Evolutionary conservation across 2,113 vertebrate genomes (phyloP), one percentile per base, ranked within the genome.

Genomic region (Aramus guarauna): DNA sequence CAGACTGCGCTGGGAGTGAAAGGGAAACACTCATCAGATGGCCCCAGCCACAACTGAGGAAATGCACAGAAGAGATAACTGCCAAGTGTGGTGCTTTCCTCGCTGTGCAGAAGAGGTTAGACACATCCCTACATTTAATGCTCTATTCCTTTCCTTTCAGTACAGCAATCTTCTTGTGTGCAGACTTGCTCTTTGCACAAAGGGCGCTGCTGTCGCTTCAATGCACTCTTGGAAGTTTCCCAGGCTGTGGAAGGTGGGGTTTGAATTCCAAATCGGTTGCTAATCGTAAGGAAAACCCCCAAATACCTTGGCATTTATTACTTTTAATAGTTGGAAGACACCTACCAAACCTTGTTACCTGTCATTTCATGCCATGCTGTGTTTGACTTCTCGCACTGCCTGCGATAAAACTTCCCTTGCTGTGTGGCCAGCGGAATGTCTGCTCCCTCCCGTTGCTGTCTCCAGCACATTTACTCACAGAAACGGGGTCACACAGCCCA

Each of bases 21-120:
- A 90, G 90, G 94, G 92, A 95, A 96, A 90, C 82, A 71, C 92
- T 80, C 90, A 83, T 96, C 96, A 96, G 96, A 95, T 95, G 92
- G 85, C 95, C 92, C 68, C 92, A 93, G 92, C 90, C 95, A 94
- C 75, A 95, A 83, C 92, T 88, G 96, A 96, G 82, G 96, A 92
- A 95, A 93, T 0, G 4, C 90, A 64, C 93, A 83, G 71, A 93
- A 94, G 85, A 95, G 92, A 96, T 60, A 96, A 85, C 96, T 95
- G 93, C 85, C 94, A 94, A 93, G 85, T 18, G 22, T 62, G 90
- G 87, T 41, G 74, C 85, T 91, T 92, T 66, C 87, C 62, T 93
- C 11, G 3, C 84, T 85, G 26, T 24, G 90, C 81, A 82, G 76
- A 60, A 90, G 63, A 39, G 56, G 69, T 88, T 82, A 92, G 43